These are phyloP conservation scores for Riptortus pedestris DNA, from an alignment of 1,140 invertebrate species.

Conservation along the genomic window DNA sequence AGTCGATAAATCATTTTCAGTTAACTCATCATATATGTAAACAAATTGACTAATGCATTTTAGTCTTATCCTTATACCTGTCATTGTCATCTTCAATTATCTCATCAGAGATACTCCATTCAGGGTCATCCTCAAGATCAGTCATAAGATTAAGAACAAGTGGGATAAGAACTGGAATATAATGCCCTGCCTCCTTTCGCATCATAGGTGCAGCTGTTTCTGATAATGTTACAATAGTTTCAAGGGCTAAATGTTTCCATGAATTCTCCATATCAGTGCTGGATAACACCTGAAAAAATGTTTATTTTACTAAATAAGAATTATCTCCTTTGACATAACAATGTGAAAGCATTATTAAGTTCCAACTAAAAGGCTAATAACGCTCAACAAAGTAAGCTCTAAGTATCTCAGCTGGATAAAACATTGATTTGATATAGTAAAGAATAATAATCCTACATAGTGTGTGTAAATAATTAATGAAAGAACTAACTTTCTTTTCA, in stretches of 20 bases:
- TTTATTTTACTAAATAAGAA: slow-evolving; percentile 2
- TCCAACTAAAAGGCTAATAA: too few species aligned
- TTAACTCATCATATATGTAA: too few species aligned
- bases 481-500: too few species aligned
- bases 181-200: slow-evolving; percentile 73
- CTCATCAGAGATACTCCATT: slow-evolving; percentile 70
- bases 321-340: not conserved
- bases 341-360: not conserved
- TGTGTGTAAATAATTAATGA: too few species aligned
- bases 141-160: slow-evolving; percentile 92
- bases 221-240: slow-evolving; percentile 86
- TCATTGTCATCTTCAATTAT: slow-evolving; percentile 79
- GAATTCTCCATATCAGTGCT: slow-evolving; percentile 66
- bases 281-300: slow-evolving; percentile 47
- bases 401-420: too few species aligned
- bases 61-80: too few species aligned
- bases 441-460: too few species aligned
- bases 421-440: too few species aligned
- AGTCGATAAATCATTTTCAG: too few species aligned
- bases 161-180: slow-evolving; percentile 66
- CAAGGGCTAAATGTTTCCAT: slow-evolving; percentile 83
- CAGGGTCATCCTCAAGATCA: slow-evolving; percentile 84
- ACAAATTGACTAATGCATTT: too few species aligned
- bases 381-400: too few species aligned
- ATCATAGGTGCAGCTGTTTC: slow-evolving; percentile 94